Evolutionary conservation across 2,888 invertebrate species (phyloP).

Genomic region (Mallateleia sp.): DNA sequence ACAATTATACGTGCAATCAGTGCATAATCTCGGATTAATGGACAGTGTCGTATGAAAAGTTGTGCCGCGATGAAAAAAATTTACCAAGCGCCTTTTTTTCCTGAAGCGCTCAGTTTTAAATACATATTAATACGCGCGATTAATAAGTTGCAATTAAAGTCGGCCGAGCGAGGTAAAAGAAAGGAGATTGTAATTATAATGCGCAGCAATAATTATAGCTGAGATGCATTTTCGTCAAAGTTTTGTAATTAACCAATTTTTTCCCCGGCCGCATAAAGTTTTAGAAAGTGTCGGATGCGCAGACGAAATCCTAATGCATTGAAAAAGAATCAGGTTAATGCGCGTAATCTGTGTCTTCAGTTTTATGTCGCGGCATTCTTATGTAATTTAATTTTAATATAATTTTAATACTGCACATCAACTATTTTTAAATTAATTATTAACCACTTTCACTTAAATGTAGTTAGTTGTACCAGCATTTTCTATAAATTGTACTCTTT

Average conservation of each 20-base stretch:
- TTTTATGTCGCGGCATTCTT: no score
- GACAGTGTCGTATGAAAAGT: conserved; percentile 20
- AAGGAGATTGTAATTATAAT: neutral
- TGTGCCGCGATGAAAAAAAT: neutral
- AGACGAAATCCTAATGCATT: neutral
- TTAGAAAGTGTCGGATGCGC: neutral
- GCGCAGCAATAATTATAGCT: neutral
- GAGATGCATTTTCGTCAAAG: neutral
- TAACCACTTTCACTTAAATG: no score
- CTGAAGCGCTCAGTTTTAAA: neutral
- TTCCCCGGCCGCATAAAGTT: neutral
- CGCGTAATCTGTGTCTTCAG: neutral
- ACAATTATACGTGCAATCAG: conserved; percentile 65
- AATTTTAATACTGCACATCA: no score
- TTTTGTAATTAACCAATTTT: conserved; percentile 1
- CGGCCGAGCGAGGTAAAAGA: neutral
- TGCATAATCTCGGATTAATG: conserved; percentile 45
- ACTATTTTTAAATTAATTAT: no score
- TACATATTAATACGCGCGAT: neutral
- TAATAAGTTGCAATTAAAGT: conserved; percentile 1
- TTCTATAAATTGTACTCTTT: no score
- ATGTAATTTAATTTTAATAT: no score
- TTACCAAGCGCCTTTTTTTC: neutral
- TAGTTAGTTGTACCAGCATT: no score
- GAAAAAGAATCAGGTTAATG: neutral